Conservation (phyloP, 2,113 vertebrate species). For the Zeus faber region DNA sequence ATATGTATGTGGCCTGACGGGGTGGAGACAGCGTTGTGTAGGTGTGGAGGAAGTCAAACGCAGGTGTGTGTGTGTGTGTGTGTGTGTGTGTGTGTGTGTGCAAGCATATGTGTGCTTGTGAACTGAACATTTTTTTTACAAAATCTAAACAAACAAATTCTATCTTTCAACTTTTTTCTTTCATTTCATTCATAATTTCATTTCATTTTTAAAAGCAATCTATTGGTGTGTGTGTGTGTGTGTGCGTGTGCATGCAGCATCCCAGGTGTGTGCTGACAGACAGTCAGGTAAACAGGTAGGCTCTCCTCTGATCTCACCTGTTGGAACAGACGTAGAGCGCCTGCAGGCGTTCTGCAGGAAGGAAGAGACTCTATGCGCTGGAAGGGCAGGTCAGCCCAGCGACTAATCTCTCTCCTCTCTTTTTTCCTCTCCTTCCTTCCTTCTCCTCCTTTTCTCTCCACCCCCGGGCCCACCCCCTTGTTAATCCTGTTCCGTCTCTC, state of each 20-base stretch:
- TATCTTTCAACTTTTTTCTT: no score
- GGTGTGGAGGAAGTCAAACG: neutral
- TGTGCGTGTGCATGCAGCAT: conserved; percentile 1
- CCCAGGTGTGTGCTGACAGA: conserved; percentile 63
- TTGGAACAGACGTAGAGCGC: conserved; percentile 41
- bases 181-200: no score
- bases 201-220: no score
- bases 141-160: no score
- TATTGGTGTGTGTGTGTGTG: conserved; percentile 1
- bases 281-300: conserved; percentile 62
- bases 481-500: neutral
- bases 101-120: no score
- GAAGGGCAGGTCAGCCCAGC: conserved; percentile 11
- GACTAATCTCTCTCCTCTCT: conserved; percentile 20
- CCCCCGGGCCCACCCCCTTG: neutral
- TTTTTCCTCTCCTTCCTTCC: neutral
- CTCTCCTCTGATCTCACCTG: conserved; percentile 68
- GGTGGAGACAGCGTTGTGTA: neutral
- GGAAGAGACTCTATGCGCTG: conserved; percentile 44
- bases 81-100: conserved; percentile 6
- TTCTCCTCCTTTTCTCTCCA: neutral
- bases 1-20: neutral
- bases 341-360: conserved; percentile 51
- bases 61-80: conserved; percentile 12
- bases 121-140: no score